These are phyloP conservation scores for Notarius lentiginosus DNA, from an alignment of 2,113 vertebrate species.

Conservation along the genomic window DNA sequence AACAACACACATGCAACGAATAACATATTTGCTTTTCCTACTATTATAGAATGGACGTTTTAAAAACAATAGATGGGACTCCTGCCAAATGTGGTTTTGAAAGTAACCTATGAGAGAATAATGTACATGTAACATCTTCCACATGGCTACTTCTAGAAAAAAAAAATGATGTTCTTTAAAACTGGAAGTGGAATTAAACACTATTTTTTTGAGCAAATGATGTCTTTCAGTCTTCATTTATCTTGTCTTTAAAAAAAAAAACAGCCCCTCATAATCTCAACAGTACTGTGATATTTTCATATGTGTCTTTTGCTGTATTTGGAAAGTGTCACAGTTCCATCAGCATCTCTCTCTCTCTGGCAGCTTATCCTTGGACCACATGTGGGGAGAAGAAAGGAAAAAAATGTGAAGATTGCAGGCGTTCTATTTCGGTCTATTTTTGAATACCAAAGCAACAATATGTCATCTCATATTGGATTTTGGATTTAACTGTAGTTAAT, in stretches of 20 bases:
- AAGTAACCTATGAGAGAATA: neutral
- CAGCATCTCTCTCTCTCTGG: neutral
- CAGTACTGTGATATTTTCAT: neutral
- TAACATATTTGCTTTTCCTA: neutral
- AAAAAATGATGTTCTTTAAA: neutral
- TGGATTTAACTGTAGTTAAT: neutral
- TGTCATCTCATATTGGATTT: neutral
- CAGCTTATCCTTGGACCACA: neutral
- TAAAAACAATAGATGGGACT: conserved; percentile 8
- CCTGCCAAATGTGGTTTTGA: conserved; percentile 22
- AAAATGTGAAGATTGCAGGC: neutral
- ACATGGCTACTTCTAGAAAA: neutral
- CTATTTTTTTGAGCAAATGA: neutral
- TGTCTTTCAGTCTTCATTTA: neutral
- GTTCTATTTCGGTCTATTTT: conserved; percentile 1
- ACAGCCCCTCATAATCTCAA: neutral
- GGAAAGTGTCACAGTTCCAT: neutral
- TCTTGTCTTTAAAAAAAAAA: neutral
- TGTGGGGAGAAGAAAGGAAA: neutral
- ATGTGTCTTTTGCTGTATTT: neutral
- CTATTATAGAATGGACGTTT: neutral
- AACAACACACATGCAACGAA: neutral
- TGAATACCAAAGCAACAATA: neutral
- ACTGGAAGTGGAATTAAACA: neutral
- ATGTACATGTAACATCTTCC: conserved; percentile 5